These are phyloP conservation scores for Cheirogaleus major DNA, from an alignment of 2,797 vertebrate genomes.

Conservation along the genomic window DNA sequence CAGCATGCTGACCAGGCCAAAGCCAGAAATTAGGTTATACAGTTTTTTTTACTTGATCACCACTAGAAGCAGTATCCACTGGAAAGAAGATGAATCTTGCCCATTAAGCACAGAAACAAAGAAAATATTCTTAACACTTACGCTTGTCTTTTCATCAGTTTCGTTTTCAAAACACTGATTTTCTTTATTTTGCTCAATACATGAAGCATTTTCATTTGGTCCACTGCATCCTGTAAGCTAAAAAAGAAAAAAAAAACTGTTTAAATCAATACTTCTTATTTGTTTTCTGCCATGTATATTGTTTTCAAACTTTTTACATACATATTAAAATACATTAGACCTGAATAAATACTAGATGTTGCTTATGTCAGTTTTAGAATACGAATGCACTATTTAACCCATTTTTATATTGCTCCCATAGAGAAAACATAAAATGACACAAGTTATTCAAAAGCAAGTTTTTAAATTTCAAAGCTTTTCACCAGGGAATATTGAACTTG, in stretches of 20 bases:
- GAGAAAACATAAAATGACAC: slow-evolving; percentile 59
- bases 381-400: slow-evolving; percentile 37
- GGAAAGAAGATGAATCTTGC: neutral
- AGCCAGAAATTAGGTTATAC: neutral
- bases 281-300: slow-evolving; percentile 37
- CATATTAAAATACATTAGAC: slow-evolving; percentile 17
- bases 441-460: slow-evolving; percentile 53
- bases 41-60: neutral
- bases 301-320: slow-evolving; percentile 28
- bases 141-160: slow-evolving; percentile 78
- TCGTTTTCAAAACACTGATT: slow-evolving; percentile 74
- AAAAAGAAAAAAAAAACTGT: neutral
- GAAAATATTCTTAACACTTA: slow-evolving; percentile 61
- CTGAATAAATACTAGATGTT: slow-evolving; percentile 47
- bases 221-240: slow-evolving; percentile 77
- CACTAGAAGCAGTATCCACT: neutral
- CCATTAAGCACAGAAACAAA: neutral
- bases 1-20: neutral
- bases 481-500: slow-evolving; percentile 30
- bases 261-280: slow-evolving; percentile 7
- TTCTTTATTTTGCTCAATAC: slow-evolving; percentile 73
- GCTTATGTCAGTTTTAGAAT: slow-evolving; percentile 35
- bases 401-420: slow-evolving; percentile 53
- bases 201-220: slow-evolving; percentile 67
- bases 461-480: slow-evolving; percentile 52